Percentiles rank a stretch among this genome's conserved stretches.
These are phyloP conservation scores for Plutomurus gul DNA, from an alignment of 1,140 invertebrate genomes.

Conservation along the genomic window DNA sequence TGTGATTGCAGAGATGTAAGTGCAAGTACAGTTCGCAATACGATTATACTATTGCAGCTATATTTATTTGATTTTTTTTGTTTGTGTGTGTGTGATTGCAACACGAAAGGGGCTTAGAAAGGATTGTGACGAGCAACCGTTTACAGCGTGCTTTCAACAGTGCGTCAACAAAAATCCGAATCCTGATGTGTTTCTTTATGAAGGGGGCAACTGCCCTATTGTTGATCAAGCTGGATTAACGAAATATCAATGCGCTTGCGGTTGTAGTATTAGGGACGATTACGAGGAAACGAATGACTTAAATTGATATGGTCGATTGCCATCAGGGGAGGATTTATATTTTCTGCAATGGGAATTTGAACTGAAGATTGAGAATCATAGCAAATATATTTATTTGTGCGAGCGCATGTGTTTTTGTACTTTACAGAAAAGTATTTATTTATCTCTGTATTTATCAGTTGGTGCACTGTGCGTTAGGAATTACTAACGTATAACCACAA, in stretches of 20 bases:
- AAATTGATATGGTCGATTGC: background rate
- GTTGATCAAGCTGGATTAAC: background rate
- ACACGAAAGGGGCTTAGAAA: constrained; percentile 16
- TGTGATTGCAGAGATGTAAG: constrained; percentile 53
- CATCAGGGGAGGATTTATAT: background rate
- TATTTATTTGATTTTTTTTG: background rate
- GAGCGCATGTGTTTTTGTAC: too few species aligned
- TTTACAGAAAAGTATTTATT: too few species aligned
- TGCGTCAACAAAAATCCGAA: constrained; percentile 51
- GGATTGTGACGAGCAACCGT: constrained; percentile 38
- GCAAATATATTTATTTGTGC: too few species aligned
- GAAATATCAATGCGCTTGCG: constrained; percentile 42
- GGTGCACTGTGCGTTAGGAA: too few species aligned
- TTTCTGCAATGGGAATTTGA: too few species aligned
- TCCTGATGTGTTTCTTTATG: constrained; percentile 48
- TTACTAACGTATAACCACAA: too few species aligned
- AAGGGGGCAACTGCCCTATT: constrained; percentile 44
- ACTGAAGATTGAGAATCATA: too few species aligned
- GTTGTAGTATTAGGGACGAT: constrained; percentile 27
- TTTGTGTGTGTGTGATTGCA: background rate
- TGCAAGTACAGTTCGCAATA: background rate
- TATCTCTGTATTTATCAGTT: too few species aligned
- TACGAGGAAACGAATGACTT: background rate
- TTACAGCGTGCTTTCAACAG: constrained; percentile 46
- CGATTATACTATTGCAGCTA: too few species aligned